Base-by-base conservation (phyloP, 2,888 invertebrate genomes). In the Neocrepidodera transversa region DNA sequence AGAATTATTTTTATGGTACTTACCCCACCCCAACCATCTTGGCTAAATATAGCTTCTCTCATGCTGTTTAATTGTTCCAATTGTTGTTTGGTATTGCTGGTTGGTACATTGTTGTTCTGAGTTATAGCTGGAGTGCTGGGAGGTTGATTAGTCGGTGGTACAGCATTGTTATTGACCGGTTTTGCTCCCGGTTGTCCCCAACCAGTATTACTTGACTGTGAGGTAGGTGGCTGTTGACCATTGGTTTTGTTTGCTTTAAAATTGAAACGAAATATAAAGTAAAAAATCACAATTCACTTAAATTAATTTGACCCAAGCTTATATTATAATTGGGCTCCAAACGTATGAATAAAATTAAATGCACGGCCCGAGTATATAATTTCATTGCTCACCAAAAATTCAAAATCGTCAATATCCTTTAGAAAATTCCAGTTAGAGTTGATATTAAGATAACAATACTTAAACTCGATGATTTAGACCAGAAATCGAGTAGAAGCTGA, bases 1-100 rank as follows among this genome's bases (percentile, higher is more conserved):
- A 13, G 3, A 11, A 32, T n/a, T 1, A 10, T 13, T 32, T 32
- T 1, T 32, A 4, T 2, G 8, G n/a, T 63, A 87, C 89, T 87
- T 84, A 91, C 91, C 71, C 93, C 93, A 65, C 95, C 94, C 95
- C 95, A 95, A 68, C 95, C 95, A 78, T 95, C 95, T 76, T 91
- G 92, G 79, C 93, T 91, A 78, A 92, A 94, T 60, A 95, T 85
- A 50, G 93, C 92, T 80, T 95, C 94, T 64, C 94, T 86, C 92
- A 95, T 93, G 62, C 89, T 92, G 80, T 91, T 93, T 65, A 94
- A 84, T 80, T 93, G 93, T 82, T 94, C 93, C 68, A 94, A 86
- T 78, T 90, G 89, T 74, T 88, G 86, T 81, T 92, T 92, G 58
- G 92, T 91, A 62, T 90, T 87, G 71, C 86, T 87, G 64, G 86